Conservation (phyloP, 2,888 invertebrate genomes). For the Cancer borealis region DNA sequence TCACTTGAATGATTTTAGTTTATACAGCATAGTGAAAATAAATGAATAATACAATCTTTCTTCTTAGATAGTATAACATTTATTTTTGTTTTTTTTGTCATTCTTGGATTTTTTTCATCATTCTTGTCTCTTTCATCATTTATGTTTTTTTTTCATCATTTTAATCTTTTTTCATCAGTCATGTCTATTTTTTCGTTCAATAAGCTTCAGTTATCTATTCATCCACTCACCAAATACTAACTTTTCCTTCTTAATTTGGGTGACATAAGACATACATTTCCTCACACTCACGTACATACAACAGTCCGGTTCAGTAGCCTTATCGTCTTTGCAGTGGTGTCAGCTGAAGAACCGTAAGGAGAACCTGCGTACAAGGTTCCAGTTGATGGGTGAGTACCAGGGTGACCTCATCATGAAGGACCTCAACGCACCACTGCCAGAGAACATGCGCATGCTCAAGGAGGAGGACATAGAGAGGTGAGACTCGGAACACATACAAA, state of each 20-base stretch:
- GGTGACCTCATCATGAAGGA: conserved; percentile 89
- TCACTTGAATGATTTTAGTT: background rate
- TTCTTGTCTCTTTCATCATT: too few relatives aligned
- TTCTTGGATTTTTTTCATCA: background rate
- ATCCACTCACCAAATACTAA: too few relatives aligned
- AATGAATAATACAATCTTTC: background rate
- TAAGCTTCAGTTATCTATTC: too few relatives aligned
- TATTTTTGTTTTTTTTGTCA: background rate
- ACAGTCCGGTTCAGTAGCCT: background rate
- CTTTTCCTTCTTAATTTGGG: too few relatives aligned
- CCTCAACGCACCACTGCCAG: conserved; percentile 91
- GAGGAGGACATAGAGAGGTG: conserved; percentile 91
- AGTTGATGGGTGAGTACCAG: conserved; percentile 95
- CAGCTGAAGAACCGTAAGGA: conserved; percentile 91
- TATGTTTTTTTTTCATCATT: too few relatives aligned
- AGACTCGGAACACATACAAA: conserved; percentile 20
- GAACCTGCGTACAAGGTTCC: conserved; percentile 89
- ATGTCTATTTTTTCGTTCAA: too few relatives aligned
- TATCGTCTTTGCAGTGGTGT: conserved; percentile 87
- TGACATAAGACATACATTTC: too few relatives aligned
- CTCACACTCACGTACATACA: too few relatives aligned
- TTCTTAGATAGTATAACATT: background rate
- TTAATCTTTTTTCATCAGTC: too few relatives aligned
- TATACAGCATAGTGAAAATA: too few relatives aligned
- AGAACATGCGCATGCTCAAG: conserved; percentile 89